Evolutionary conservation across 2,113 vertebrate species (phyloP).

Genomic region (Gopherus evgoodei): DNA sequence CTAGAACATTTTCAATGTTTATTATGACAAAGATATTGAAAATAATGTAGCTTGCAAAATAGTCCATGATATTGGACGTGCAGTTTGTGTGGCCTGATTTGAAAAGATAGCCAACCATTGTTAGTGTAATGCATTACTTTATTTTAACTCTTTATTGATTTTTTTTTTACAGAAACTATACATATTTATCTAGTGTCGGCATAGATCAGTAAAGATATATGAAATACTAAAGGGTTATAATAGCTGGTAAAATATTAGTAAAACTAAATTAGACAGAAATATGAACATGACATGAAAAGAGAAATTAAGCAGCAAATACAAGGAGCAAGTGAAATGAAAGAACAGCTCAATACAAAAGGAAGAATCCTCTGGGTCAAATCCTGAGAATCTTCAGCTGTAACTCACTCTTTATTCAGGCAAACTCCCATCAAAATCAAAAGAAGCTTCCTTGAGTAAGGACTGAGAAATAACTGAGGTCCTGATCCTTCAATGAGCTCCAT

Average conservation of each 20-base stretch:
- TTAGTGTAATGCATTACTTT: background rate
- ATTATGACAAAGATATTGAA: background rate
- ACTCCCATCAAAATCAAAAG: background rate
- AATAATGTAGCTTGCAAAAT: background rate
- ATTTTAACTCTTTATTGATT: background rate
- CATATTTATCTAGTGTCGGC: background rate
- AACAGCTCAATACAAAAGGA: background rate
- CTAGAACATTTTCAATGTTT: background rate
- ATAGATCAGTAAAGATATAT: background rate
- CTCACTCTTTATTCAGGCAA: background rate
- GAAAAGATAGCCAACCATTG: background rate
- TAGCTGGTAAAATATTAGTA: background rate
- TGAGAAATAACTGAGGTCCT: background rate
- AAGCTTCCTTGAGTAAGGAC: background rate
- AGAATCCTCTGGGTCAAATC: background rate
- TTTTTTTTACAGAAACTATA: background rate
- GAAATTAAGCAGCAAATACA: background rate
- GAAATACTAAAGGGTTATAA: background rate
- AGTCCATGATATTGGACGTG: background rate
- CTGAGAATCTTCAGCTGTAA: background rate
- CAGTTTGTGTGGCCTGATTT: background rate
- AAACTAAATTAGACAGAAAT: background rate
- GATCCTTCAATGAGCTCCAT: background rate
- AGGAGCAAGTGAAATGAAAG: background rate
- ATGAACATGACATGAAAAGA: background rate